These are phyloP conservation scores for Neria commutata DNA, from an alignment of 2,888 invertebrate genomes.

Conservation along the genomic window DNA sequence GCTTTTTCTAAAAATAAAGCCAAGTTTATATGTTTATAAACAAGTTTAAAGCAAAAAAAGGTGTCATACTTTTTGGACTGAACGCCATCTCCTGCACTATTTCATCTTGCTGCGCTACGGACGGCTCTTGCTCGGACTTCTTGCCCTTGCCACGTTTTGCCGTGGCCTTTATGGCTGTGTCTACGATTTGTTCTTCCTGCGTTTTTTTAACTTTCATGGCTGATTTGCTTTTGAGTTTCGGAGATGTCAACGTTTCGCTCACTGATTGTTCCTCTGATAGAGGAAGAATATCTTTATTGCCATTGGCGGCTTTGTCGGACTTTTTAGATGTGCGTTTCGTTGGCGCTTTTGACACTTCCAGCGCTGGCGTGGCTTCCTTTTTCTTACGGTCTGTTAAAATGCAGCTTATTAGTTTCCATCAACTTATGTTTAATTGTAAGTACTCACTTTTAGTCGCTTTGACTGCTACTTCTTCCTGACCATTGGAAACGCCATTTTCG, in stretches of 20 bases:
- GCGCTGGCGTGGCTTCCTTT: conserved; percentile 20
- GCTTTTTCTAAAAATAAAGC: neutral
- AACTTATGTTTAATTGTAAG: neutral
- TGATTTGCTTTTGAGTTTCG: neutral
- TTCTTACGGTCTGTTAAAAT: conserved; percentile 19
- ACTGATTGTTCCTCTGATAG: neutral
- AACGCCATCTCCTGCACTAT: neutral
- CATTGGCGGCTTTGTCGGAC: too few relatives aligned
- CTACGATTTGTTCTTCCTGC: neutral
- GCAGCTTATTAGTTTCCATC: neutral
- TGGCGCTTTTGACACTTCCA: neutral
- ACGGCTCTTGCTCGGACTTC: conserved; percentile 23
- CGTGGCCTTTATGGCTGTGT: conserved; percentile 7
- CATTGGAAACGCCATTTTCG: neutral
- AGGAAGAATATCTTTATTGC: too few relatives aligned
- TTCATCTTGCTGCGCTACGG: neutral
- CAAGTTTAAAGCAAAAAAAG: conserved; percentile 32
- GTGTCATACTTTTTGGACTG: conserved; percentile 38
- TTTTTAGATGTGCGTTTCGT: neutral
- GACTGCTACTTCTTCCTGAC: neutral
- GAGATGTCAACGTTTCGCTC: neutral
- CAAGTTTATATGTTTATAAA: conserved; percentile 19
- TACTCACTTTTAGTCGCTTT: neutral
- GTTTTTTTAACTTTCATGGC: neutral
- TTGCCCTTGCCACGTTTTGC: conserved; percentile 3